Evolutionary conservation across 2,797 vertebrate species (phyloP).

Genomic region (Sphaeramia orbicularis): DNA sequence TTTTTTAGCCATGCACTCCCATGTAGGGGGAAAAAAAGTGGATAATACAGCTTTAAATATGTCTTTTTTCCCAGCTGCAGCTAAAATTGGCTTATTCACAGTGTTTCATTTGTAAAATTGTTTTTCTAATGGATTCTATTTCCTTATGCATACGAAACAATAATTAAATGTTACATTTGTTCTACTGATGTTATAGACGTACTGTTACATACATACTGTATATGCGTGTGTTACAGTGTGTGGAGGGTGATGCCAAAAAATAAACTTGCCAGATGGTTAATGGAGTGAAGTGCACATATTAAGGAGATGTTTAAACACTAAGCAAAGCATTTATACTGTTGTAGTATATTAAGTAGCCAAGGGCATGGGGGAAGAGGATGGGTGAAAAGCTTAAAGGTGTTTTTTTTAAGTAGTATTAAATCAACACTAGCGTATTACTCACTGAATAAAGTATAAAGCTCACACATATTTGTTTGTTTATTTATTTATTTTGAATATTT

Average conservation of each 20-base stretch:
- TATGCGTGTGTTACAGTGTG: neutral
- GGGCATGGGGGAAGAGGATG: neutral
- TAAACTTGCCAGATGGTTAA: slow-evolving; percentile 35
- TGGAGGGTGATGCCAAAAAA: neutral
- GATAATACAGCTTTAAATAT: slow-evolving; percentile 25
- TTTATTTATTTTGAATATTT: no score
- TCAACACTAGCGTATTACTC: no score
- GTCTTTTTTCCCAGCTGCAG: slow-evolving; percentile 17
- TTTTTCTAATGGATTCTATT: slow-evolving; percentile 23
- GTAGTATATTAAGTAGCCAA: slow-evolving; percentile 1
- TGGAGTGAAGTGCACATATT: slow-evolving; percentile 22
- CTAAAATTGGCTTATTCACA: slow-evolving; percentile 23
- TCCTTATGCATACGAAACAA: slow-evolving; percentile 6
- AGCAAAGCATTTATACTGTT: slow-evolving; percentile 1
- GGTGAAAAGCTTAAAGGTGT: slow-evolving; percentile 9
- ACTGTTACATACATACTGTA: slow-evolving; percentile 4
- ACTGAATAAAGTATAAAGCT: no score
- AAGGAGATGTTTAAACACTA: slow-evolving; percentile 35
- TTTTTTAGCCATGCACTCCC: neutral
- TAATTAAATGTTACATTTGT: slow-evolving; percentile 23
- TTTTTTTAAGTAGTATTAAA: no score
- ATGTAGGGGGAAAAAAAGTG: slow-evolving; percentile 3
- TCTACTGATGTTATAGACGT: neutral
- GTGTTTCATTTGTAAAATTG: slow-evolving; percentile 19
- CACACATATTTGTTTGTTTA: no score